Percentiles rank a stretch among this genome's conserved stretches.
Evolutionary conservation across 2,888 invertebrate species (phyloP).

Genomic region (Chelonus formosanus): DNA sequence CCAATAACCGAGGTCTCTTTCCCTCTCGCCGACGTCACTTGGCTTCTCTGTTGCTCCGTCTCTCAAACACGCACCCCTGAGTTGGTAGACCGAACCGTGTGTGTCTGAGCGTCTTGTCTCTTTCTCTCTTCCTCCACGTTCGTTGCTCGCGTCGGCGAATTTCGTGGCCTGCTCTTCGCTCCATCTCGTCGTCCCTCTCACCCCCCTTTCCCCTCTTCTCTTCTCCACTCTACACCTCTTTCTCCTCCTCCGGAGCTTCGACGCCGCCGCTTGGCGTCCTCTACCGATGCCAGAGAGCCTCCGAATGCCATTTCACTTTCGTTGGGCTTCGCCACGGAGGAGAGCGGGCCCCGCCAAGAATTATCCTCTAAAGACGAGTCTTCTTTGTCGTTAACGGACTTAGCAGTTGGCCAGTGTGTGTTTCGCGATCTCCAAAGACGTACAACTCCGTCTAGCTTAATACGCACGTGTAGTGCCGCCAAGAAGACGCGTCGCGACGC

Average conservation of each 20-base stretch:
- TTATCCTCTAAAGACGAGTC: conserved; percentile 39
- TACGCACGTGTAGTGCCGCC: conserved; percentile 23
- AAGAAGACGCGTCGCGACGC: conserved; percentile 24
- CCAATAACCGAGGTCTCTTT: conserved; percentile 29
- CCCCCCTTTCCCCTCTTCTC: conserved; percentile 25
- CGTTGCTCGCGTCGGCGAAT: conserved; percentile 59
- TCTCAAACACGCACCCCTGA: conserved; percentile 21
- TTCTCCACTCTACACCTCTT: conserved; percentile 35
- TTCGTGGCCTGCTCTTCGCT: conserved; percentile 44
- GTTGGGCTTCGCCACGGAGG: conserved; percentile 63
- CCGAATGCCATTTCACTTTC: conserved; percentile 66
- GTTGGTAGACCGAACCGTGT: neutral
- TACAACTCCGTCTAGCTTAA: conserved; percentile 20
- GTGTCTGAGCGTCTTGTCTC: conserved; percentile 9
- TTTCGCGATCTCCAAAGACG: neutral
- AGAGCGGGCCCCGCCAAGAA: conserved; percentile 46
- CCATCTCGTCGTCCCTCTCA: conserved; percentile 45
- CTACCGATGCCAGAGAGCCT: conserved; percentile 36
- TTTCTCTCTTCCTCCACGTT: conserved; percentile 46
- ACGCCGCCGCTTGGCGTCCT: conserved; percentile 35
- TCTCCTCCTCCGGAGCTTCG: conserved; percentile 35
- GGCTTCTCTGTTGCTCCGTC: conserved; percentile 6
- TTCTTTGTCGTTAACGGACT: conserved; percentile 43
- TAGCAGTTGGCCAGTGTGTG: conserved; percentile 40
- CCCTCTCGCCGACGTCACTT: conserved; percentile 11